Base-by-base conservation (phyloP, 2,888 invertebrate genomes). In the Hoplodrina ambigua region DNA sequence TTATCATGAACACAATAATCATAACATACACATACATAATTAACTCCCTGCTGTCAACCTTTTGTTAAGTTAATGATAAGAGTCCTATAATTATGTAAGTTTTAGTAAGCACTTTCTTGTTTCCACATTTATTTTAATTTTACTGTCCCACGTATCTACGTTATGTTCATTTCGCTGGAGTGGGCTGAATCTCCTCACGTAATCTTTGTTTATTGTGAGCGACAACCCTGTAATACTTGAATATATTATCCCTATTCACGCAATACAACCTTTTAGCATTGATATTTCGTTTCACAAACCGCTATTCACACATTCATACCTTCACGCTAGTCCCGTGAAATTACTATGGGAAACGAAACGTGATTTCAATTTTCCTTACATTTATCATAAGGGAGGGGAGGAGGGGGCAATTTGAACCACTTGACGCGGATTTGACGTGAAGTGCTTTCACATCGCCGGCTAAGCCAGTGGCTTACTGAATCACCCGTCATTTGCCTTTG, bases 331-430 rank as follows among this genome's bases (percentile, higher is more conserved):
- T 74, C 81, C 79, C 80, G 63, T 70, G 68, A 82, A 89, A 89
- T 90, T 86, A 89, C 85, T 87, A 86, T 85, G 86, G 86, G 80
- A 91, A 92, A 89, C 86, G 89, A 89, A 92, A 91, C 89, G 89
- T 88, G 90, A 92, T 92, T 92, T 92, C 90, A 92, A 93, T 93
- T 92, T 92, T 89, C 87, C 88, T 85, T 84, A 89, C 91, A 93
- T 93, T 93, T 92, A 92, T 92, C 91, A 92, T 92, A 90, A 87
- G 84, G 80, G 85, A 76, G 76, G 76, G 62, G 74, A 65, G 82
- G 78, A 78, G 88, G 86, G 88, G 88, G 89, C 88, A 90, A 92
- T 93, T 92, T 89, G 88, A 88, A 88, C 89, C 90, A 92, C 91
- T 93, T 92, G 91, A 93, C 87, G 91, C 85, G 86, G 86, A 91